Evolutionary conservation across 2,113 vertebrate species (phyloP).

Genomic region (Paratilapia polleni): DNA sequence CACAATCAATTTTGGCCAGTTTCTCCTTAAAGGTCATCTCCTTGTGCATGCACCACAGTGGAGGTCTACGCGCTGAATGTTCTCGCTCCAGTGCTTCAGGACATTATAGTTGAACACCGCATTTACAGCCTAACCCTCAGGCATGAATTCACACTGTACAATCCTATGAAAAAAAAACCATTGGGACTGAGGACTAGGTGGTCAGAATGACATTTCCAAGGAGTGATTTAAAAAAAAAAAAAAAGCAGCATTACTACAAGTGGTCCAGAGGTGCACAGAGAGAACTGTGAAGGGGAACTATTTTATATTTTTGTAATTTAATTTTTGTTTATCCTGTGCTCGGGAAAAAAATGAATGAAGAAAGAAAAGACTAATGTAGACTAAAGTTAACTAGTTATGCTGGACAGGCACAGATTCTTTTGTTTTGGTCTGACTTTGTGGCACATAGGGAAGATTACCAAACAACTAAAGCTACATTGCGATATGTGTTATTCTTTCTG

Average conservation of each 20-base stretch:
- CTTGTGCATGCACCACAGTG: neutral
- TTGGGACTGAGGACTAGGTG: neutral
- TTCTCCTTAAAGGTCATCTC: neutral
- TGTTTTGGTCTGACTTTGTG: neutral
- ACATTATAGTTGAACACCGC: neutral
- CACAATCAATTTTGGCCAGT: neutral
- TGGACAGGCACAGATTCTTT: neutral
- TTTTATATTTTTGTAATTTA: neutral
- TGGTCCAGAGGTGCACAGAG: neutral
- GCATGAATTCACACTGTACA: neutral
- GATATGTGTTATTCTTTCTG: neutral
- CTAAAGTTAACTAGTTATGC: neutral
- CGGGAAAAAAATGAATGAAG: accelerated
- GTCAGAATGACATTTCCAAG: neutral
- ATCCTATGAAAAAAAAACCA: no score
- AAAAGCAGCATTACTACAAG: neutral
- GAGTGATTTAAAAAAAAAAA: no score
- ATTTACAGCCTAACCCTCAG: neutral
- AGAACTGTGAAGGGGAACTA: neutral
- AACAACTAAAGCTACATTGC: neutral
- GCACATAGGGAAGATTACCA: neutral
- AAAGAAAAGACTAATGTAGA: neutral
- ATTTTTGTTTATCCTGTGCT: neutral
- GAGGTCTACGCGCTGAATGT: neutral
- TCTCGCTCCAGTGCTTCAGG: neutral